Conservation (phyloP, 2,888 invertebrate species). For the Ichneumoninae sp. region DNA sequence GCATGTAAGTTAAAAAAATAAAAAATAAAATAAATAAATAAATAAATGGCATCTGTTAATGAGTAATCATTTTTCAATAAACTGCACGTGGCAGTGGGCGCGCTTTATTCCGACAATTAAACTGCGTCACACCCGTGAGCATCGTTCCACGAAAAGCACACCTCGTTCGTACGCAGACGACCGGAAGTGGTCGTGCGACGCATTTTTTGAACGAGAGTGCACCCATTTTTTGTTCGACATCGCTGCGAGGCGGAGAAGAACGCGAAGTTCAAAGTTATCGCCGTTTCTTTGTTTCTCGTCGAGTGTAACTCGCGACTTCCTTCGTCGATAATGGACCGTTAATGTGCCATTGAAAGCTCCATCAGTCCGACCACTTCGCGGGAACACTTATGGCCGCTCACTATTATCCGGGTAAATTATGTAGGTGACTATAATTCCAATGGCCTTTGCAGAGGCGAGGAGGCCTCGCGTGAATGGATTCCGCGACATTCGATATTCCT, state of each 20-base stretch:
- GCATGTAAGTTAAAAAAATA: neutral
- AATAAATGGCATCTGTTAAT: neutral
- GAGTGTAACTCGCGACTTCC: constrained; percentile 31
- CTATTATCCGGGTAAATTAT: constrained; percentile 14
- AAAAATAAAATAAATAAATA: too few relatives aligned
- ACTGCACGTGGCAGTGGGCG: neutral
- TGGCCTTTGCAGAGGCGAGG: neutral
- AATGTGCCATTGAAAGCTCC: neutral
- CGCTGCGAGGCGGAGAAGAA: neutral
- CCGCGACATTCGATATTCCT: neutral
- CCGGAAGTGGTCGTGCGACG: constrained; percentile 42
- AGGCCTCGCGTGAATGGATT: neutral
- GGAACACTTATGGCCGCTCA: constrained; percentile 13
- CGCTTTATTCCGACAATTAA: constrained; percentile 4
- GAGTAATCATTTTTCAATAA: neutral
- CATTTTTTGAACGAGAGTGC: constrained; percentile 23
- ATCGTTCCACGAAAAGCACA: constrained; percentile 47
- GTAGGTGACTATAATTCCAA: neutral
- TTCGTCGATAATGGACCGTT: constrained; percentile 45
- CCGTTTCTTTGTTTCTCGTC: constrained; percentile 43
- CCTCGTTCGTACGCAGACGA: constrained; percentile 12
- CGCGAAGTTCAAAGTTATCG: neutral
- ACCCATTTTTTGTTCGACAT: constrained; percentile 35
- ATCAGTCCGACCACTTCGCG: constrained; percentile 1
- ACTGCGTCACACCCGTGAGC: constrained; percentile 21